These are phyloP conservation scores for Philonicus albiceps DNA, from an alignment of 2,888 invertebrate genomes.

Conservation along the genomic window DNA sequence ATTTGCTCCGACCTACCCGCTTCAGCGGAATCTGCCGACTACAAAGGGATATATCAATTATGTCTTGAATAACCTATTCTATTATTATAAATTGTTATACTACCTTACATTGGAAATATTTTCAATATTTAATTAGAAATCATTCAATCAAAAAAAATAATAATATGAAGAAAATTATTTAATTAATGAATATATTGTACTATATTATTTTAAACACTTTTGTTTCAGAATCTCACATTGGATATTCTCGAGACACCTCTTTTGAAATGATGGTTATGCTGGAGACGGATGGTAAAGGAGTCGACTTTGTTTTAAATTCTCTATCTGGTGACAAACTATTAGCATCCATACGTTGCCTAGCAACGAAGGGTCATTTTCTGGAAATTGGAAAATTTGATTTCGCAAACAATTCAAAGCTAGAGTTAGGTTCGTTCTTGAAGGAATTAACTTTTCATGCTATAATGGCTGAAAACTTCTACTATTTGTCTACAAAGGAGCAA, in stretches of 20 bases:
- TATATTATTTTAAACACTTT: neutral
- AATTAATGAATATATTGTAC: neutral
- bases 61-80: too few relatives aligned
- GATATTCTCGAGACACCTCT: constrained; percentile 84
- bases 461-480: constrained; percentile 70
- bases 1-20: too few relatives aligned
- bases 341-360: constrained; percentile 72
- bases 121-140: too few relatives aligned
- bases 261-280: constrained; percentile 87
- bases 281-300: constrained; percentile 85
- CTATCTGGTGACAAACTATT: constrained; percentile 89
- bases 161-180: neutral
- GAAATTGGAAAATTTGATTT: constrained; percentile 90
- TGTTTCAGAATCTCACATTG: constrained; percentile 72
- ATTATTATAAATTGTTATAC: too few relatives aligned
- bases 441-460: constrained; percentile 81
- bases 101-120: too few relatives aligned
- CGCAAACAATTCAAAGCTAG: constrained; percentile 70
- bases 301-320: constrained; percentile 92
- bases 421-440: constrained; percentile 74
- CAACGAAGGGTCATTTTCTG: constrained; percentile 73
- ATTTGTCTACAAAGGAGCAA: neutral
- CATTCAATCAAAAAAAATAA: too few relatives aligned
- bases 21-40: too few relatives aligned
- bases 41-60: too few relatives aligned